Percentiles rank a stretch among this genome's conserved stretches.
Conservation (phyloP, 2,113 vertebrate species). For the Scopus umbretta region DNA sequence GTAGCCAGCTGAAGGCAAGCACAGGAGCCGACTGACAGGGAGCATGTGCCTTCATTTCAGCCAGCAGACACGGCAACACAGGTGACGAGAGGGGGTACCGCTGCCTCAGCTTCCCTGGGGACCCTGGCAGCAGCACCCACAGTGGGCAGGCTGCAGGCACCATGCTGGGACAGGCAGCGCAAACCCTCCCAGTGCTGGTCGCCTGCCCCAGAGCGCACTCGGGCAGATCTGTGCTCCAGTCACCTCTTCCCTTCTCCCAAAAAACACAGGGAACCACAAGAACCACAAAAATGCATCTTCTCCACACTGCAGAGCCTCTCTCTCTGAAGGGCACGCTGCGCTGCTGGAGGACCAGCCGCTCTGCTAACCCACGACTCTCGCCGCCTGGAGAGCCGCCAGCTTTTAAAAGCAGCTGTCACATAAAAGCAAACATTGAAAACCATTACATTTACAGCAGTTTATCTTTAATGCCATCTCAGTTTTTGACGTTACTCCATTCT, state of each 20-base stretch:
- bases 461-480: background rate
- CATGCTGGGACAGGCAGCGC: accelerated
- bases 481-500: background rate
- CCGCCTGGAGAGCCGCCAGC: slow-evolving; percentile 32
- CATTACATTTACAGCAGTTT: background rate
- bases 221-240: background rate
- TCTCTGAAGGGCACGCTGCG: background rate
- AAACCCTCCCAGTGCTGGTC: accelerated
- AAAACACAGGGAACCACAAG: slow-evolving; percentile 30
- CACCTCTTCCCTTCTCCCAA: background rate
- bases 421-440: slow-evolving; percentile 34
- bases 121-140: background rate
- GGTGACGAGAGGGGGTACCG: accelerated
- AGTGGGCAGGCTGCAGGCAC: accelerated
- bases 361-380: background rate
- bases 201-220: accelerated
- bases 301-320: background rate
- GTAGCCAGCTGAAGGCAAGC: background rate
- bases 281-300: slow-evolving; percentile 25
- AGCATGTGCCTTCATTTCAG: accelerated
- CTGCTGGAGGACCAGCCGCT: background rate
- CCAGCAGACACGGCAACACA: background rate
- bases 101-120: accelerated
- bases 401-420: slow-evolving; percentile 45
- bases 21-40: accelerated